Evolutionary conservation across 2,113 vertebrate genomes (phyloP).

Genomic region (Meleagris gallopavo): DNA sequence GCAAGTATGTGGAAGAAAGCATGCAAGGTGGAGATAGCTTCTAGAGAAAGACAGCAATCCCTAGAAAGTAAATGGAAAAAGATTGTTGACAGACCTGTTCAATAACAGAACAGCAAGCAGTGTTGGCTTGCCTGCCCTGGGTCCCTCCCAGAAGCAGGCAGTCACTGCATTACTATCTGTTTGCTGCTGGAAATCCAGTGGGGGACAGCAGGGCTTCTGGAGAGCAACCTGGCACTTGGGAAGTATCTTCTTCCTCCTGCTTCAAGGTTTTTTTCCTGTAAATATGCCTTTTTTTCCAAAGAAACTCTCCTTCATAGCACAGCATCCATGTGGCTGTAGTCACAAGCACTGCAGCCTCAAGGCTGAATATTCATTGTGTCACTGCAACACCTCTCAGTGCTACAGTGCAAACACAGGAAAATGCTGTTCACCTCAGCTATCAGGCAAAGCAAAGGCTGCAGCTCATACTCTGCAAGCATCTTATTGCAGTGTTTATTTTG

Average conservation of each 20-base stretch:
- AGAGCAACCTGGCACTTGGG: constrained; percentile 18
- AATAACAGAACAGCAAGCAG: constrained; percentile 58
- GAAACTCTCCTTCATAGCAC: fast-evolving
- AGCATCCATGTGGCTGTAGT: not conserved
- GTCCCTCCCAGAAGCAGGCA: constrained; percentile 25
- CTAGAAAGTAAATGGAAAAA: constrained; percentile 43
- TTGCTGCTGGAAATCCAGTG: not conserved
- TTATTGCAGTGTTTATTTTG: not conserved
- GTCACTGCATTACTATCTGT: constrained; percentile 50
- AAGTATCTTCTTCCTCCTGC: not conserved
- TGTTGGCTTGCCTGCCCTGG: constrained; percentile 33
- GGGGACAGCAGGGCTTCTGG: not conserved
- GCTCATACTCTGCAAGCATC: fast-evolving
- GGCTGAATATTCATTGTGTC: not conserved
- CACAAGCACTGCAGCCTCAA: not conserved
- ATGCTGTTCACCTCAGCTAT: fast-evolving
- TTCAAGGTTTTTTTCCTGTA: not conserved
- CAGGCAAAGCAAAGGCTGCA: not conserved
- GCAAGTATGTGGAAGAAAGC: not conserved
- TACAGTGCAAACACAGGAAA: fast-evolving
- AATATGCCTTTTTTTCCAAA: not conserved
- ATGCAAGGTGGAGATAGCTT: constrained; percentile 5
- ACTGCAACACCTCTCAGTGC: not conserved
- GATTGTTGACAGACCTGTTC: constrained; percentile 45
- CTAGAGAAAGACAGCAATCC: constrained; percentile 7